Base-by-base conservation (phyloP, 2,797 vertebrate genomes). In the Sebastes itinus region DNA sequence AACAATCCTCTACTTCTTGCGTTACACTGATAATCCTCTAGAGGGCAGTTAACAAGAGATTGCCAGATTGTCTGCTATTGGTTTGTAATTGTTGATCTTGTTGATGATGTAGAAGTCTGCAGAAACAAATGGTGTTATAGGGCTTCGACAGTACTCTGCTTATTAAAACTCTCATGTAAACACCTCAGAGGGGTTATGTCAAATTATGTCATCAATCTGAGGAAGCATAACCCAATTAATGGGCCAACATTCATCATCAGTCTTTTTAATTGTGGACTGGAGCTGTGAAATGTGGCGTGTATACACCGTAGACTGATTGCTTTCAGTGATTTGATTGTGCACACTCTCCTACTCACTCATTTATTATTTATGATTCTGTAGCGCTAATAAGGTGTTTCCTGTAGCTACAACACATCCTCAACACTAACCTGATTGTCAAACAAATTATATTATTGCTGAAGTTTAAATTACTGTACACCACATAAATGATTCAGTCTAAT, bases 401-500 rank as follows among this genome's bases (percentile, higher is more conserved):
- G 72, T 72, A 71, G 85, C 89, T 86, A 30, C 74, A 60, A 69
- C 63, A 69, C 78, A 54, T 80, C 81, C 64, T 80, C 18, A 2
- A 72, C 73, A 72, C 65, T 65, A 81, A 83, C 69, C 71, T 73
- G 77, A 86, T 88, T 83, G 87, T 56, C 67, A 87, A 78, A 82
- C 78, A 83, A 86, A 87, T 60, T 1, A 55, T 58, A 83, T 84
- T 78, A 78, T 56, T 60, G 59, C 72, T 69, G 54, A 86, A 77
- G 78, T 70, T 75, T 68, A 69, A 84, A 72, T 87, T 74, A 85
- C 81, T 81, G 81, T 89, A 86, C 82, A 74, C 58, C 74, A 33
- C 79, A 77, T 88, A 67, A 87, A 89, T 89, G 64, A 88, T 87
- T 89, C 61, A 76, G 86, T 80, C 69, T 84, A 87, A 89, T 91